Evolutionary conservation across 2,888 invertebrate species (phyloP).

Genomic region (Exephanes ischioxanthus): DNA sequence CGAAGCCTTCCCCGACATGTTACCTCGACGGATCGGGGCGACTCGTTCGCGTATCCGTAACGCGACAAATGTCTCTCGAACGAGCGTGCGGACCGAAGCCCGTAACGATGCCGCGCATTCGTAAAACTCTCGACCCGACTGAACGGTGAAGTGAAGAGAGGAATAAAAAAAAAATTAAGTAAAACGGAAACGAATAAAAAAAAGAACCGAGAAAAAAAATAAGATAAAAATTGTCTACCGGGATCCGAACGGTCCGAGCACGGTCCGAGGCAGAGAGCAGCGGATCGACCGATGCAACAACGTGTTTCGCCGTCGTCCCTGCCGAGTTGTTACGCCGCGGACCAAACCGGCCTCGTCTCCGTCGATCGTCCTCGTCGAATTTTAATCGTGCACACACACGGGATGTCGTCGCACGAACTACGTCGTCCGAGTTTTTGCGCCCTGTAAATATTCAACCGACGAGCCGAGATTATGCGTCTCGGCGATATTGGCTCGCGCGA

Average conservation of each 20-base stretch:
- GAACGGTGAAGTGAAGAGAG: slow-evolving; percentile 54
- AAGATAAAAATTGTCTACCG: neutral
- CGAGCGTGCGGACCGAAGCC: neutral
- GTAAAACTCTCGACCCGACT: slow-evolving; percentile 48
- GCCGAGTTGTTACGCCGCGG: neutral
- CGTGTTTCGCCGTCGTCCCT: neutral
- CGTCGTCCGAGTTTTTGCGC: neutral
- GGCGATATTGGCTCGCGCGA: slow-evolving; percentile 54
- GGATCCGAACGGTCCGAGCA: neutral
- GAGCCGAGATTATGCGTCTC: slow-evolving; percentile 52
- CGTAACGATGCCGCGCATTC: slow-evolving; percentile 57
- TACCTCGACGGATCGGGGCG: slow-evolving; percentile 52
- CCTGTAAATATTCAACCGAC: neutral
- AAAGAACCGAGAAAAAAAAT: neutral
- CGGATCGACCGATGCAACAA: slow-evolving; percentile 9
- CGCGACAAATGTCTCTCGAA: neutral
- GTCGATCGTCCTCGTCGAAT: slow-evolving; percentile 2
- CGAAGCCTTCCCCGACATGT: slow-evolving; percentile 66
- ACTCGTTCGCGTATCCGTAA: slow-evolving; percentile 40
- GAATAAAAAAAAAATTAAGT: slow-evolving; percentile 1
- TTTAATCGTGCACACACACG: neutral
- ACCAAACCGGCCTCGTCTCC: neutral
- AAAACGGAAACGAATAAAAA: neutral
- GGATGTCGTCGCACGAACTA: neutral
- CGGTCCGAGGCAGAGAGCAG: neutral